A percentile compares a stretch with the other conserved stretches of the same genome.
Evolutionary conservation across 2,797 vertebrate species (phyloP).

Genomic region (Epinephelus awoara): DNA sequence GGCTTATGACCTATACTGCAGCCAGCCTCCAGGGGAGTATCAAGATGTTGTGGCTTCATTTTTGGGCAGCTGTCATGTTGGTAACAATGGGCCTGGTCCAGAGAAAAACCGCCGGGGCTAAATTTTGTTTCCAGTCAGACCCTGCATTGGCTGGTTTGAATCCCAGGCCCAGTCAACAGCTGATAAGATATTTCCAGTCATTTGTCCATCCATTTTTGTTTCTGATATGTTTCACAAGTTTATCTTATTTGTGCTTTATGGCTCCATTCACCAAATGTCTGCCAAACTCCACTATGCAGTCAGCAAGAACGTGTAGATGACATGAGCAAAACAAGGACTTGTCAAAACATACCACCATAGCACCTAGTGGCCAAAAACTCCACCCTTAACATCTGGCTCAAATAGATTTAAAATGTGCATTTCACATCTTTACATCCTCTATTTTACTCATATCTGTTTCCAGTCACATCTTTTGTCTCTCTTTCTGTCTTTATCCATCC

Average conservation of each 20-base stretch:
- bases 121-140: too few species aligned
- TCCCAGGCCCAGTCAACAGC: not conserved
- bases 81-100: too few species aligned
- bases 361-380: not conserved
- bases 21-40: too few species aligned
- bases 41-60: too few species aligned
- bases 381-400: not conserved
- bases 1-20: too few species aligned
- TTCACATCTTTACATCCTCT: not conserved
- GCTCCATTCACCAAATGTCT: not conserved
- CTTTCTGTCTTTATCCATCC: constrained; percentile 18
- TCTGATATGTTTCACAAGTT: not conserved
- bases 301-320: not conserved
- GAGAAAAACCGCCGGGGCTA: too few species aligned
- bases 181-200: not conserved
- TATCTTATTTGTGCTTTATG: not conserved
- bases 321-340: too few species aligned
- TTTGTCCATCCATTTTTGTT: not conserved
- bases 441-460: constrained; percentile 7
- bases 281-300: not conserved
- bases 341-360: not conserved
- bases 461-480: constrained; percentile 24
- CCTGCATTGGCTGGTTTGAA: not conserved
- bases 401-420: constrained; percentile 3
- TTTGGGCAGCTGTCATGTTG: too few species aligned